Conservation (phyloP, 2,113 vertebrate species). For the Tenebrosternarchus preto region DNA sequence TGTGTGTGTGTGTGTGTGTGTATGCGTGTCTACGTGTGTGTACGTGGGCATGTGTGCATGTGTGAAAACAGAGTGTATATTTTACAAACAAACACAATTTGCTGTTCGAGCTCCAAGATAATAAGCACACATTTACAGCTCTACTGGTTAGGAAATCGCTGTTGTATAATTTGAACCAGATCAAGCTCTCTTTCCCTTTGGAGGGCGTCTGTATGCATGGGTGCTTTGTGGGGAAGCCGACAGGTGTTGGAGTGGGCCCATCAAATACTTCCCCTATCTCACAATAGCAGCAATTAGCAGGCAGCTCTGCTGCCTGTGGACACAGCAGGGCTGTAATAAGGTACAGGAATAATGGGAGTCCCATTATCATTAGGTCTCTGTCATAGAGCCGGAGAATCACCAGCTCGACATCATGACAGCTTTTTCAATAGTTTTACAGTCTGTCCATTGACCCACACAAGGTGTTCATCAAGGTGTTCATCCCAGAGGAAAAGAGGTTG, state of each 20-base stretch:
- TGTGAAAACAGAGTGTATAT: background rate
- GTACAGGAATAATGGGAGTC: constrained; percentile 48
- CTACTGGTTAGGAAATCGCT: constrained; percentile 15
- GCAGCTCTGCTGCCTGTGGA: constrained; percentile 37
- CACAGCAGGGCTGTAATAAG: constrained; percentile 58
- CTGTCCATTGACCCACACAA: constrained; percentile 2
- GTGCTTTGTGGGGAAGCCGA: constrained; percentile 40
- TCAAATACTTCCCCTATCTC: constrained; percentile 49
- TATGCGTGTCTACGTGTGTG: background rate
- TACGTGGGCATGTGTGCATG: constrained; percentile 8
- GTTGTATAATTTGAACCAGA: constrained; percentile 40
- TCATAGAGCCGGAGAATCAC: background rate
- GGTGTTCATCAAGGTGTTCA: constrained; percentile 5
- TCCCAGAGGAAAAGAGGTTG: background rate
- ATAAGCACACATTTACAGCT: constrained; percentile 45
- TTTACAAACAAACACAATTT: constrained; percentile 21
- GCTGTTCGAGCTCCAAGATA: constrained; percentile 20
- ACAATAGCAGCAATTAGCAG: constrained; percentile 62
- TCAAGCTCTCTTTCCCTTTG: constrained; percentile 31
- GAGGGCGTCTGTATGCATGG: constrained; percentile 8
- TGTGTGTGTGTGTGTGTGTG: background rate
- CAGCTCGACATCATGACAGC: background rate
- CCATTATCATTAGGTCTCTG: constrained; percentile 34
- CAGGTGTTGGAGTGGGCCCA: constrained; percentile 44
- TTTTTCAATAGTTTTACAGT: constrained; percentile 14